phyloP scores from a whole-genome alignment of 2,113 vertebrate genomes.

The Hydrolagus affinis region DNA sequence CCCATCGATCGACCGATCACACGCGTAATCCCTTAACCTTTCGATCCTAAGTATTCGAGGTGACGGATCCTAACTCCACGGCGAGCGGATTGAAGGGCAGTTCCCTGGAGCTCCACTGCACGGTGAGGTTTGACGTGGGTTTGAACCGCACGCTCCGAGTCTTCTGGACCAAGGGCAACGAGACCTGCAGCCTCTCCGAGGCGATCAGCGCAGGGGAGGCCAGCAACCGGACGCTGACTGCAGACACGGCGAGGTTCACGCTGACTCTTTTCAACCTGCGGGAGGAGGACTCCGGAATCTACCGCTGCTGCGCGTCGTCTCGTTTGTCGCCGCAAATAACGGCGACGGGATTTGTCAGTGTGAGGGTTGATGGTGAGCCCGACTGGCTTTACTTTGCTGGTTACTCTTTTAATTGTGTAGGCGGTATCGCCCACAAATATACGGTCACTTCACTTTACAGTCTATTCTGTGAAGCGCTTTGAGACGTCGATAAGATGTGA shows the following conservation, averaged over 20 bases:
- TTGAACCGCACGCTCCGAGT: neutral
- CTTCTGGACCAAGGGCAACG: slow-evolving; percentile 9
- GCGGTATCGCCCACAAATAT: too few relatives aligned
- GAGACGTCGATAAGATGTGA: too few relatives aligned
- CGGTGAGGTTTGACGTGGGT: neutral
- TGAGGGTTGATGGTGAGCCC: neutral
- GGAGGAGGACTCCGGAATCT: neutral
- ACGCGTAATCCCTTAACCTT: neutral
- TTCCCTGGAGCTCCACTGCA: slow-evolving; percentile 13
- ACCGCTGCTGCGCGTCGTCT: neutral
- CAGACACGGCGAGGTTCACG: neutral
- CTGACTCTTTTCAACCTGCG: slow-evolving; percentile 3
- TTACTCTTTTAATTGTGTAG: neutral
- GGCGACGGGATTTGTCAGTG: neutral
- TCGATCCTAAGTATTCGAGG: neutral
- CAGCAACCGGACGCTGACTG: neutral
- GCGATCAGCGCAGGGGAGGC: neutral
- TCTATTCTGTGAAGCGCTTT: too few relatives aligned
- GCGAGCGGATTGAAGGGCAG: neutral
- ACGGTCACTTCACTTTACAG: too few relatives aligned
- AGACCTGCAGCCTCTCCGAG: neutral
- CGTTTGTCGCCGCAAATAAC: neutral
- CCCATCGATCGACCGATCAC: too few relatives aligned
- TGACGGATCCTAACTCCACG: neutral
- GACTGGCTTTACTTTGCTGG: neutral